These are phyloP conservation scores for Frankliniella intonsa DNA, from an alignment of 2,888 invertebrate genomes.

Conservation along the genomic window DNA sequence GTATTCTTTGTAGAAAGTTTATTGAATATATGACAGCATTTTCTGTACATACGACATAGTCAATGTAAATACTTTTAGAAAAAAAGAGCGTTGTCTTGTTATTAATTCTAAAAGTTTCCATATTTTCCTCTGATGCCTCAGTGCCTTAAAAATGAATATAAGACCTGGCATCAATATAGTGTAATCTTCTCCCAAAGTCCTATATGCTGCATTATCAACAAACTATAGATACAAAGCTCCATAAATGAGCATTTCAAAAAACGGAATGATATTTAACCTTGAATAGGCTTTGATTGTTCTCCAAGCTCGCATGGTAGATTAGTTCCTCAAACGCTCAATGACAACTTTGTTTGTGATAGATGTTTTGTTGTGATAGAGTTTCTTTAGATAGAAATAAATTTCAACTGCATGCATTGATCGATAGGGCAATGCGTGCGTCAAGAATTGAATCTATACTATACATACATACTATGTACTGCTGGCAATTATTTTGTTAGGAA, in stretches of 20 bases:
- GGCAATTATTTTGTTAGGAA: not conserved
- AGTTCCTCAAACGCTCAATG: slow-evolving; percentile 11
- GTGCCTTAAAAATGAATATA: not conserved
- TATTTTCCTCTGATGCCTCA: not conserved
- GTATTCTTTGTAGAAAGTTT: too few relatives aligned
- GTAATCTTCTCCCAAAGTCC: too few relatives aligned
- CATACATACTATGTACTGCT: not conserved
- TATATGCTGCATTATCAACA: too few relatives aligned
- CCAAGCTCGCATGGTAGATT: not conserved
- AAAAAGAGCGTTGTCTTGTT: not conserved
- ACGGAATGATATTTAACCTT: not conserved
- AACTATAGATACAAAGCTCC: too few relatives aligned
- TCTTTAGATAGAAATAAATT: slow-evolving; percentile 21
- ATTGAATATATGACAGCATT: not conserved
- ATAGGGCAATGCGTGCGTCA: not conserved
- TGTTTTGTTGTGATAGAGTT: slow-evolving; percentile 13
- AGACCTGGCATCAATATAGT: too few relatives aligned
- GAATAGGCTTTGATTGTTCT: not conserved
- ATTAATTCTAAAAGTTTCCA: not conserved
- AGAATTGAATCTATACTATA: slow-evolving; percentile 1
- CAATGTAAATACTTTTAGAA: not conserved
- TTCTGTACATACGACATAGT: not conserved
- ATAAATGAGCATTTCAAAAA: not conserved
- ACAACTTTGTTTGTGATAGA: slow-evolving; percentile 17
- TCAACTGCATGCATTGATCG: not conserved